Percentiles rank a stretch among this genome's conserved stretches.
Evolutionary conservation across 1,140 invertebrate species (phyloP).

Genomic region (Monomorium pharaonis): DNA sequence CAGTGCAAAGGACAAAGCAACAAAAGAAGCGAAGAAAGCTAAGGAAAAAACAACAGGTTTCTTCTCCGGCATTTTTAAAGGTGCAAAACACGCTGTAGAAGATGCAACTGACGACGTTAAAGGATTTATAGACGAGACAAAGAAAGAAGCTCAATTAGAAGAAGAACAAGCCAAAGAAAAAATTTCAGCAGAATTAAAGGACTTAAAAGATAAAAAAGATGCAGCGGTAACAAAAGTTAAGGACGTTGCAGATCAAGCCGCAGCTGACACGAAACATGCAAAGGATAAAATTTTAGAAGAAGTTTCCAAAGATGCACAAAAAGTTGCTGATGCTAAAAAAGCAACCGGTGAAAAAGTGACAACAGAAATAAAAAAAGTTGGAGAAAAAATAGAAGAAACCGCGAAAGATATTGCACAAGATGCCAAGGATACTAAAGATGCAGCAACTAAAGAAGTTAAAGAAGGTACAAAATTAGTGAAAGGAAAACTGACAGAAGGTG

Average conservation of each 20-base stretch:
- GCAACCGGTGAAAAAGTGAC: conserved; percentile 25
- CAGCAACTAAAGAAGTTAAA: conserved; percentile 17
- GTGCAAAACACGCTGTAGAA: conserved; percentile 74
- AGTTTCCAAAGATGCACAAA: neutral
- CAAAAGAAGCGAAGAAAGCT: conserved; percentile 65
- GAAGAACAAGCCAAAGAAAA: conserved; percentile 21
- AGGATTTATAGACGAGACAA: conserved; percentile 68
- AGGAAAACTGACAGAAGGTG: neutral
- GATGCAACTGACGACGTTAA: conserved; percentile 77
- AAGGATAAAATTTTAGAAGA: conserved; percentile 53
- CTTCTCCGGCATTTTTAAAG: conserved; percentile 62
- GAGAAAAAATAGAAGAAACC: neutral
- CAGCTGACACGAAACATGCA: neutral
- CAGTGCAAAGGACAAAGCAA: conserved; percentile 46
- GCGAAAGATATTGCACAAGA: neutral
- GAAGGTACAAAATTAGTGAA: neutral
- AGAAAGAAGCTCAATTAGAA: conserved; percentile 56
- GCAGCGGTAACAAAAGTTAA: neutral
- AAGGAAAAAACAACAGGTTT: conserved; percentile 64
- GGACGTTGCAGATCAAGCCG: conserved; percentile 1
- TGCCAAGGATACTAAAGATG: conserved; percentile 35
- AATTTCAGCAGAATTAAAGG: neutral
- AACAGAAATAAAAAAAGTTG: neutral
- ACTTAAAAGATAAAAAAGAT: conserved; percentile 48
- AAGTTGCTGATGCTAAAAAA: neutral